These are phyloP conservation scores for Bubo blakistoni DNA, from an alignment of 2,113 vertebrate genomes.

Conservation along the genomic window DNA sequence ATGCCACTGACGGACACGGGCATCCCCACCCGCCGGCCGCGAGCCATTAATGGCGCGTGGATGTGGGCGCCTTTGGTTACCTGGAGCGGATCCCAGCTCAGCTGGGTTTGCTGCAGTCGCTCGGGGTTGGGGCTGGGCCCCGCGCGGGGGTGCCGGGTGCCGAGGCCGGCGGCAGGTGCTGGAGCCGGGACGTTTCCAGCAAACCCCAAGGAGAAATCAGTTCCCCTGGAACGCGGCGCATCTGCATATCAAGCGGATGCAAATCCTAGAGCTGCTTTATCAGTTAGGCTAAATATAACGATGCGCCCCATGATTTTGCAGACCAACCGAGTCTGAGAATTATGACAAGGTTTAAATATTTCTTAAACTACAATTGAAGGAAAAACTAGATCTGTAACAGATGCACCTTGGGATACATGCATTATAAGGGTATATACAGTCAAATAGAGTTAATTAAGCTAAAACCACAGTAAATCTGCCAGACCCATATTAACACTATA, in stretches of 20 bases:
- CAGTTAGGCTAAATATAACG: not conserved
- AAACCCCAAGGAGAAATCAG: not conserved
- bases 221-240: not conserved
- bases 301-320: not conserved
- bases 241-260: not conserved
- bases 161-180: rapidly evolving
- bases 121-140: rapidly evolving
- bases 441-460: conserved; percentile 74
- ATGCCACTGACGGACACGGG: too few species aligned
- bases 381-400: not conserved
- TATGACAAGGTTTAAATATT: conserved; percentile 36
- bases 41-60: too few species aligned
- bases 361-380: conserved; percentile 39
- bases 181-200: not conserved
- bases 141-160: rapidly evolving
- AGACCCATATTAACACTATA: conserved; percentile 65
- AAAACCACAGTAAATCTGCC: conserved; percentile 71
- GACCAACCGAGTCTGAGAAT: not conserved
- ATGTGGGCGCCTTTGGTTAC: not conserved
- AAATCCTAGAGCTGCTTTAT: rapidly evolving
- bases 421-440: conserved; percentile 57
- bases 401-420: conserved; percentile 45
- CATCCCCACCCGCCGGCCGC: too few species aligned
- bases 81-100: not conserved
- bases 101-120: not conserved